Percentiles rank a stretch among this genome's conserved stretches.
These are phyloP conservation scores for Ceratina calcarata DNA, from an alignment of 1,140 invertebrate genomes.

Conservation along the genomic window DNA sequence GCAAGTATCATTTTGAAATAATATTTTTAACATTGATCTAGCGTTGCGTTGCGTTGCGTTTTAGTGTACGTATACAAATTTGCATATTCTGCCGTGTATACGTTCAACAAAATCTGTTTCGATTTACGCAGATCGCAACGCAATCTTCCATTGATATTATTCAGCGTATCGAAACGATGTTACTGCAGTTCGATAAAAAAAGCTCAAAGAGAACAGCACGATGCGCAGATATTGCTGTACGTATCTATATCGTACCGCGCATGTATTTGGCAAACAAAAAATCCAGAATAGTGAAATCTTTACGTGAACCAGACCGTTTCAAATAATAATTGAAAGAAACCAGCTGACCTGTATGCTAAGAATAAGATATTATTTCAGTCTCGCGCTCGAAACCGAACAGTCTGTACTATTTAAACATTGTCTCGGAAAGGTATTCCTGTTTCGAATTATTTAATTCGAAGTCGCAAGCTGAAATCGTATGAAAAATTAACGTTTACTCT, in stretches of 20 bases:
- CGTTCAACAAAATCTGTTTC: slow-evolving; percentile 29
- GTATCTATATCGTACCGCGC: neutral
- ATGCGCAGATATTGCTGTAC: neutral
- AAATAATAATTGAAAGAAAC: slow-evolving; percentile 30
- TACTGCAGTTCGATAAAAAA: neutral
- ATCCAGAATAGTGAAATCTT: neutral
- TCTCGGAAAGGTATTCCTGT: neutral
- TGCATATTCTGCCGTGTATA: slow-evolving; percentile 53
- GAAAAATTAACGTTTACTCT: neutral
- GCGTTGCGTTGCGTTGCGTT: slow-evolving; percentile 4
- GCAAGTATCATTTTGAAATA: slow-evolving; percentile 37
- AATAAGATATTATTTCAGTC: slow-evolving; percentile 36
- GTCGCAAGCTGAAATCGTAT: too few relatives aligned
- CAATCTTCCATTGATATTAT: slow-evolving; percentile 30
- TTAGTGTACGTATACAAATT: slow-evolving; percentile 37
- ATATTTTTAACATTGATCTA: slow-evolving; percentile 31
- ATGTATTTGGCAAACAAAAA: neutral
- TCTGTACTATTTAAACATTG: slow-evolving; percentile 8
- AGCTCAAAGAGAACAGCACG: neutral
- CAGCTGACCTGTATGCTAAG: slow-evolving; percentile 14
- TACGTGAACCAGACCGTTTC: neutral
- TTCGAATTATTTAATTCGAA: neutral
- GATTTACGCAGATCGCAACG: slow-evolving; percentile 51
- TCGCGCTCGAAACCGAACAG: neutral
- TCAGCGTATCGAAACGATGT: slow-evolving; percentile 27